A percentile compares a stretch with the other conserved stretches of the same genome.
These are phyloP conservation scores for Palythoa grandiflora DNA, from an alignment of 92 coral and sea anemone species.

Conservation along the genomic window DNA sequence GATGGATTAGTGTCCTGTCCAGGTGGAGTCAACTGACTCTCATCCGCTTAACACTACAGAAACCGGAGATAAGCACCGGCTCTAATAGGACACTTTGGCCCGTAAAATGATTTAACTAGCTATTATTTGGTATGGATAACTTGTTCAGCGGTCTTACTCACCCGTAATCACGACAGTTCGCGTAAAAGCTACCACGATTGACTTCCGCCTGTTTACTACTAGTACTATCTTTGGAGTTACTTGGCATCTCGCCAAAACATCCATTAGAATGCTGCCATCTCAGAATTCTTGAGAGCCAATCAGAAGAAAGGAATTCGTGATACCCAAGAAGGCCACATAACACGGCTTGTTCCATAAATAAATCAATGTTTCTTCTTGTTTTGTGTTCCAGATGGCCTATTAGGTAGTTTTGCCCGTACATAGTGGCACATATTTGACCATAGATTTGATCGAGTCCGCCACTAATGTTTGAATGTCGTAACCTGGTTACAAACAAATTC, in stretches of 20 bases:
- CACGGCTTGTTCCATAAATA: conserved; percentile 43
- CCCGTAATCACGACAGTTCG: neutral
- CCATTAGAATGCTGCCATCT: conserved; percentile 49
- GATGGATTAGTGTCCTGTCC: too few species aligned
- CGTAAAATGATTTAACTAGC: too few species aligned
- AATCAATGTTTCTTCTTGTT: conserved; percentile 35
- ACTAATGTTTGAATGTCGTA: neutral
- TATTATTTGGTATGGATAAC: neutral
- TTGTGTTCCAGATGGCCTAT: conserved; percentile 16
- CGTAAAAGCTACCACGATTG: neutral
- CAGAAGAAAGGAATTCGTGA: conserved; percentile 17
- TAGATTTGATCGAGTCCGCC: conserved; percentile 30
- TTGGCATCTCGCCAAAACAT: conserved; percentile 26
- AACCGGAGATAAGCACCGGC: too few species aligned
- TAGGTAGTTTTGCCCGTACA: conserved; percentile 26
- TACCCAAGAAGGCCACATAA: conserved; percentile 34
- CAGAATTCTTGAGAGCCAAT: conserved; percentile 6
- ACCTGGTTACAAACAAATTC: neutral
- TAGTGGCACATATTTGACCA: conserved; percentile 42
- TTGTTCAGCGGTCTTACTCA: neutral
- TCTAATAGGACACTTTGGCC: too few species aligned
- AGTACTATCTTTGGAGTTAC: neutral
- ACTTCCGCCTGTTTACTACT: too few species aligned
- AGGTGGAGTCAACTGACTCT: too few species aligned
- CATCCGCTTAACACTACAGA: too few species aligned